Evolutionary conservation across 1,140 invertebrate species (phyloP).

Genomic region (Formica selysi): DNA sequence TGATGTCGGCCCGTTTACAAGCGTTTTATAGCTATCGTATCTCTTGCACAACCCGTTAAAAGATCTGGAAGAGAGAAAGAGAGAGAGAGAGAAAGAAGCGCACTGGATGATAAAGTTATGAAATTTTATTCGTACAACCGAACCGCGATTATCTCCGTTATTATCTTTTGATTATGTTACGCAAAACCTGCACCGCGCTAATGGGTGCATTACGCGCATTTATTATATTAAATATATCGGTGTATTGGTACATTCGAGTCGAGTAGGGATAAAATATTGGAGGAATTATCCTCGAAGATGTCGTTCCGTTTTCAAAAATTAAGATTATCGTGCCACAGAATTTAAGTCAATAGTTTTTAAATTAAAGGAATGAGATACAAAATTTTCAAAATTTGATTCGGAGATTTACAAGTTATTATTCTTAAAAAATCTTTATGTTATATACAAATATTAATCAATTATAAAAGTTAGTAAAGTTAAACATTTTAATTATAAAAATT

Average conservation of each 20-base stretch:
- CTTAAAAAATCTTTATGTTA: too few species aligned
- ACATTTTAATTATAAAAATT: too few species aligned
- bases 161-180: conserved; percentile 32
- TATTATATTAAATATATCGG: not conserved
- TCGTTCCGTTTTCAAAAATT: not conserved
- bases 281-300: not conserved
- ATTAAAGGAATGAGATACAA: too few species aligned
- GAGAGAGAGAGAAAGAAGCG: conserved; percentile 3
- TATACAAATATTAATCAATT: too few species aligned
- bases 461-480: too few species aligned
- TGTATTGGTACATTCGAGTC: not conserved
- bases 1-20: conserved; percentile 35
- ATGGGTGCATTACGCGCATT: conserved; percentile 20
- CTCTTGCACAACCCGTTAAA: conserved; percentile 32
- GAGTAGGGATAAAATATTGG: not conserved
- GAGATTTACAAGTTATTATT: too few species aligned
- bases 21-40: conserved; percentile 42
- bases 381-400: too few species aligned
- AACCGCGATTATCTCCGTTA: conserved; percentile 30
- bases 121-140: conserved; percentile 43
- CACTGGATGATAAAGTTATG: conserved; percentile 41
- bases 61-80: conserved; percentile 16
- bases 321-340: not conserved
- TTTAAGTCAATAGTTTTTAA: not conserved
- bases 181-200: conserved; percentile 2